Evolutionary conservation across 2,888 invertebrate genomes (phyloP), one percentile per base, ranked within the genome.

Genomic region (Hypolimnas misippus): DNA sequence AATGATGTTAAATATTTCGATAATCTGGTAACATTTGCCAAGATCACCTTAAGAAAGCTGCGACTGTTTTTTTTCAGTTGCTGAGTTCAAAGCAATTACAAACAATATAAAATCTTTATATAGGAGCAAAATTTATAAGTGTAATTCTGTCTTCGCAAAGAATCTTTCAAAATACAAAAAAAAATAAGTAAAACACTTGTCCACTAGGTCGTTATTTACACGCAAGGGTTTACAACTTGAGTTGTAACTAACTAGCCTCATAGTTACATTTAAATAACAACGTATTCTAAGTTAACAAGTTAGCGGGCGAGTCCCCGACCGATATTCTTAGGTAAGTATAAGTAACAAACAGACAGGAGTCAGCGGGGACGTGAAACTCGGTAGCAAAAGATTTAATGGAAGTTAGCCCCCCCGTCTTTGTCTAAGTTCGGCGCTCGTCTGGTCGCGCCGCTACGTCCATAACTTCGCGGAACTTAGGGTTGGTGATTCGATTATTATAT

Each of bases 331-430:
- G 56, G 49, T 58, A 53, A 35, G 52, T 57, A 63, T 54, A 59
- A 64, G 63, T 61, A 59, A 62, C 65, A 61, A 66, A 77, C 75
- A 77, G 75, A 79, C 81, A 79, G 75, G 79, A 87, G 83, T 83
- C 84, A 82, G 79, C 74, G 73, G 74, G 79, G 83, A 82, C 81
- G 82, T 70, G 69, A 84, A 89, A 66, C 82, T 88, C 86, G 78
- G 89, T 89, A 87, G 86, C 87, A 83, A 89, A 91, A 91, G 91
- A 90, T 89, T 91, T 90, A 89, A 91, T 91, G 90, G 89, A 90
- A 89, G 87, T 88, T 85, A 71, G 82, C 25, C 81, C 81, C 53
- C 81, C 46, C 83, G 85, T 89, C 88, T 88, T 89, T 89, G 88
- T 88, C 86, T 84, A 83, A 89, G 87, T 90, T 87, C 83, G 84